phyloP scores from a whole-genome alignment of 2,888 invertebrate species.

The Ochropleura leucogaster region DNA sequence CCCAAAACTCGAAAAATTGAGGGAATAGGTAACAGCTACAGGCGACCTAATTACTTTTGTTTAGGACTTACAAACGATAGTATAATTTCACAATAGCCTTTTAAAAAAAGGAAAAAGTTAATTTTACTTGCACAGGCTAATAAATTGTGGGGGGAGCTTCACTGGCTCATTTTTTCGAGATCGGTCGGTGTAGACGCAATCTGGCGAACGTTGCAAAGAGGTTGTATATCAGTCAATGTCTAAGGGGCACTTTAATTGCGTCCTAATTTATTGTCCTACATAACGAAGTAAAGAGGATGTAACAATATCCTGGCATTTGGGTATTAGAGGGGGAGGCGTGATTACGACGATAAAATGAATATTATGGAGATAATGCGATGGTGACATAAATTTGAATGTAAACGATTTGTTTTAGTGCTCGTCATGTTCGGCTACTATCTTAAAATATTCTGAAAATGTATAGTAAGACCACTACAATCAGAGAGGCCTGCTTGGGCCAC shows the following conservation, averaged over 20 bases:
- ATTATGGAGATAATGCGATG: conserved; percentile 45
- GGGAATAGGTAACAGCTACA: conserved; percentile 6
- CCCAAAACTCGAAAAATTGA: conserved; percentile 36
- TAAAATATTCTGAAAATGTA: background rate
- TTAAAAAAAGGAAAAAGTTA: conserved; percentile 41
- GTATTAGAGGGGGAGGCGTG: conserved; percentile 54
- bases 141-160: conserved; percentile 53
- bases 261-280: conserved; percentile 81
- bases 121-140: conserved; percentile 53
- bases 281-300: conserved; percentile 61
- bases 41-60: conserved; percentile 56
- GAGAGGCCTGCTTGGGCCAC: too few species aligned
- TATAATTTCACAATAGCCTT: conserved; percentile 50
- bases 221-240: conserved; percentile 89
- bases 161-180: conserved; percentile 77
- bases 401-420: conserved; percentile 38
- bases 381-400: conserved; percentile 26
- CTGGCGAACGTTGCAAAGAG: conserved; percentile 77
- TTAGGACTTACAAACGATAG: conserved; percentile 38
- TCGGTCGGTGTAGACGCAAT: conserved; percentile 75
- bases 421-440: conserved; percentile 6
- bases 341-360: conserved; percentile 61
- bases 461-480: too few species aligned
- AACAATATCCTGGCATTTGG: conserved; percentile 65
- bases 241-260: conserved; percentile 85